A percentile compares a stretch with the other conserved stretches of the same genome.
phyloP scores from a whole-genome alignment of 2,888 invertebrate genomes.

The Polydrusus cervinus region DNA sequence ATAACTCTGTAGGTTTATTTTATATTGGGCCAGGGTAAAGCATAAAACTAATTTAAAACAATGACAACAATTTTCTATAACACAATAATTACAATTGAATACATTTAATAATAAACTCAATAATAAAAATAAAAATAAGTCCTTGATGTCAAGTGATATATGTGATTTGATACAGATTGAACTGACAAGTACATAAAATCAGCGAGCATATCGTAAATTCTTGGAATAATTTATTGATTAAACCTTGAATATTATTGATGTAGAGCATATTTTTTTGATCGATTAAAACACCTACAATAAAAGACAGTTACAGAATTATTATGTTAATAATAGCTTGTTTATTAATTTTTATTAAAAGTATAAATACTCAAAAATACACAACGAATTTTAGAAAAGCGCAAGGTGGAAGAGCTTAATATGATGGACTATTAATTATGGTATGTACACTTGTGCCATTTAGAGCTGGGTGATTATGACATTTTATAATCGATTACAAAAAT shows the following conservation, averaged over 20 bases:
- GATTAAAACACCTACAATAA: constrained; percentile 10
- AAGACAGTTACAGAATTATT: constrained; percentile 11
- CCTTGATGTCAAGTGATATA: constrained; percentile 39
- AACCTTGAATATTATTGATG: constrained; percentile 36
- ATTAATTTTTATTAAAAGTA: not conserved
- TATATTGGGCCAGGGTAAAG: not conserved
- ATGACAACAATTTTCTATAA: constrained; percentile 13
- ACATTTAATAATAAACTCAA: constrained; percentile 31
- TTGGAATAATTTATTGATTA: constrained; percentile 31
- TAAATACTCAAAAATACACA: not conserved
- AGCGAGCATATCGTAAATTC: constrained; percentile 30
- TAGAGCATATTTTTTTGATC: not conserved
- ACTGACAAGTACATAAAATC: constrained; percentile 40
- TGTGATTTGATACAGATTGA: constrained; percentile 34
- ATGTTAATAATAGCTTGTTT: constrained; percentile 1
- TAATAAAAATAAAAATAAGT: constrained; percentile 35
- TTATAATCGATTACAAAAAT: no score
- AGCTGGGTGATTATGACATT: no score
- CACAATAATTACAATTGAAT: constrained; percentile 30
- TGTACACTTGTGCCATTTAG: no score
- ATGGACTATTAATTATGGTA: no score
- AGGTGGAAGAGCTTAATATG: no score
- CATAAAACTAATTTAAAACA: constrained; percentile 4
- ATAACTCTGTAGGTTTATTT: no score
- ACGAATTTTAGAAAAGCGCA: no score